Evolutionary conservation across 2,888 invertebrate species (phyloP).

Genomic region (Cynaeus angustus): DNA sequence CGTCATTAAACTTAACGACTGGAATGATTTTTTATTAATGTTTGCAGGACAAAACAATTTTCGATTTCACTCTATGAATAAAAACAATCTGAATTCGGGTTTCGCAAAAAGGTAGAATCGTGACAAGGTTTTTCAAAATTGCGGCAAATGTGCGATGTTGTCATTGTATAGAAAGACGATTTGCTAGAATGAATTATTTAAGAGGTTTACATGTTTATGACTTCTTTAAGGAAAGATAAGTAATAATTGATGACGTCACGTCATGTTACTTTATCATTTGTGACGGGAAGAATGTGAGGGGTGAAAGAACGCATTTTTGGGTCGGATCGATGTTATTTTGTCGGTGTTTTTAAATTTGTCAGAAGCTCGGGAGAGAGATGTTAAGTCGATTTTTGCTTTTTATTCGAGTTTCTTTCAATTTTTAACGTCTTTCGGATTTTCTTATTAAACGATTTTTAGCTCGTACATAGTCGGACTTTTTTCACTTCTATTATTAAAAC

Average conservation of each 20-base stretch:
- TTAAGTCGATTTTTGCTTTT: too few species aligned
- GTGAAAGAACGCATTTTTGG: not conserved
- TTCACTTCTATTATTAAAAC: too few species aligned
- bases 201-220: constrained; percentile 12
- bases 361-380: too few species aligned
- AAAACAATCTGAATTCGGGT: not conserved
- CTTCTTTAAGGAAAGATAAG: constrained; percentile 19
- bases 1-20: constrained; percentile 33
- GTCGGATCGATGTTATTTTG: too few species aligned
- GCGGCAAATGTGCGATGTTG: not conserved
- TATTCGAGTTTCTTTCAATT: too few species aligned
- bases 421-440: too few species aligned
- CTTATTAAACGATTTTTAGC: too few species aligned
- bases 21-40: constrained; percentile 37
- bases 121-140: constrained; percentile 34
- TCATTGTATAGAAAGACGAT: not conserved
- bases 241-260: constrained; percentile 35
- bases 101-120: constrained; percentile 20
- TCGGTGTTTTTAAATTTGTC: too few species aligned
- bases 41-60: constrained; percentile 21
- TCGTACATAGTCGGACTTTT: too few species aligned
- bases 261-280: constrained; percentile 16
- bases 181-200: constrained; percentile 29
- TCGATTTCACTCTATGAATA: constrained; percentile 32
- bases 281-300: constrained; percentile 22